phyloP scores from a whole-genome alignment of 53 echinoderm and acorn worm species.

The Hippasteria phrygiana region DNA sequence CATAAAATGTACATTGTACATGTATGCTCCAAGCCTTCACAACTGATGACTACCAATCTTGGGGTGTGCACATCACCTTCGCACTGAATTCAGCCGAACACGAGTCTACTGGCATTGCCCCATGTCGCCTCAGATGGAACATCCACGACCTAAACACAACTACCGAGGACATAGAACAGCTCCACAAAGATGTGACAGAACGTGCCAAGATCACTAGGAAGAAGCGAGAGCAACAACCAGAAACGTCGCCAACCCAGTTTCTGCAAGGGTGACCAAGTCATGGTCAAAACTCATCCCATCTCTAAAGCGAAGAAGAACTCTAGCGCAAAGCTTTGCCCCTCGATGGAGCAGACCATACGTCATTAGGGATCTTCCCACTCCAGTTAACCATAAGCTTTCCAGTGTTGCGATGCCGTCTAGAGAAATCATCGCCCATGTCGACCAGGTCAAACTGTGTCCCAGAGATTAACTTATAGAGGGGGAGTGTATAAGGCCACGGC shows the following conservation, averaged over 20 bases:
- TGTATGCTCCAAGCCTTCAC: conserved; percentile 66
- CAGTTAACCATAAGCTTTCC: too few species aligned
- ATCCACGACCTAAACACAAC: not conserved
- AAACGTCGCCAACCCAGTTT: not conserved
- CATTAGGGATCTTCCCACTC: conserved; percentile 10
- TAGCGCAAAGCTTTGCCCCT: conserved; percentile 41
- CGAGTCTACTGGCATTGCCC: conserved; percentile 45
- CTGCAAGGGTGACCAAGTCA: conserved; percentile 50
- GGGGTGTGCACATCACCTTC: conserved; percentile 57
- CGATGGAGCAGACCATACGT: conserved; percentile 59
- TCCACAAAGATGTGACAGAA: not conserved
- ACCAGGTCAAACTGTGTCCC: too few species aligned
- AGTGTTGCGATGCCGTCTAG: too few species aligned
- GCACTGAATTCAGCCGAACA: conserved; percentile 34
- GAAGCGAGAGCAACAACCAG: conserved; percentile 1
- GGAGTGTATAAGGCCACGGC: too few species aligned
- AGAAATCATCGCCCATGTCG: too few species aligned
- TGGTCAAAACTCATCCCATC: conserved; percentile 39
- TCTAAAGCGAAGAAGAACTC: conserved; percentile 33
- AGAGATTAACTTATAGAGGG: too few species aligned
- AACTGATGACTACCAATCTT: conserved; percentile 53
- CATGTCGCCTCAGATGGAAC: conserved; percentile 1
- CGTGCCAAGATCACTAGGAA: not conserved
- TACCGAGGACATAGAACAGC: not conserved
- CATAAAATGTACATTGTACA: too few species aligned